Evolutionary conservation across 2,113 vertebrate genomes (phyloP).

Genomic region (Collichthys lucidus): DNA sequence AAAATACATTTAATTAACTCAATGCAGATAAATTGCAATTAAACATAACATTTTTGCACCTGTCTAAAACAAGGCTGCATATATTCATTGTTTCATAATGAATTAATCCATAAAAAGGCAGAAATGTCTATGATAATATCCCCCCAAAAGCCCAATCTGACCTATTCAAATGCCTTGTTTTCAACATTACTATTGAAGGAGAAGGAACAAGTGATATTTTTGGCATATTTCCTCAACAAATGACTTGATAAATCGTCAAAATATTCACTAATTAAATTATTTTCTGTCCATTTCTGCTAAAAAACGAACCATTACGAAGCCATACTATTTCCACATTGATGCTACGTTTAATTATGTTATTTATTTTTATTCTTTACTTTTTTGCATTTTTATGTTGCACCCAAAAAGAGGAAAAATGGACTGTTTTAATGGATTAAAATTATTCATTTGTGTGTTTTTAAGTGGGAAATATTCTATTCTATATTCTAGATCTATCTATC

Average conservation of each 20-base stretch:
- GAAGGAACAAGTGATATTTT: not conserved
- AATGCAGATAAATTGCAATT: too few species aligned
- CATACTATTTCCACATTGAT: not conserved
- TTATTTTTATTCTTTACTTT: too few species aligned
- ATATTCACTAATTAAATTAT: not conserved
- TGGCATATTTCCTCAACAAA: not conserved
- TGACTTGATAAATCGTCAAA: not conserved
- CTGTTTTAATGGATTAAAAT: too few species aligned
- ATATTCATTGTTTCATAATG: not conserved
- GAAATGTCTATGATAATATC: not conserved
- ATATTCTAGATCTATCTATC: too few species aligned
- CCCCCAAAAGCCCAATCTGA: not conserved
- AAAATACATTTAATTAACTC: too few species aligned
- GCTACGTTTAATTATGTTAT: too few species aligned
- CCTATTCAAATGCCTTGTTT: not conserved
- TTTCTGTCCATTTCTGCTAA: not conserved
- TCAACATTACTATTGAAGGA: not conserved
- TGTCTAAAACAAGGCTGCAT: too few species aligned
- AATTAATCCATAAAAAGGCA: not conserved
- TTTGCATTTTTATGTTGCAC: too few species aligned
- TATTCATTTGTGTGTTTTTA: too few species aligned
- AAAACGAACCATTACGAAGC: not conserved
- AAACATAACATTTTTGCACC: too few species aligned
- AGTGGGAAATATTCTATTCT: too few species aligned
- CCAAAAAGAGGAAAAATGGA: too few species aligned